phyloP scores from a whole-genome alignment of 2,888 invertebrate species.

The Athalia rosae region DNA sequence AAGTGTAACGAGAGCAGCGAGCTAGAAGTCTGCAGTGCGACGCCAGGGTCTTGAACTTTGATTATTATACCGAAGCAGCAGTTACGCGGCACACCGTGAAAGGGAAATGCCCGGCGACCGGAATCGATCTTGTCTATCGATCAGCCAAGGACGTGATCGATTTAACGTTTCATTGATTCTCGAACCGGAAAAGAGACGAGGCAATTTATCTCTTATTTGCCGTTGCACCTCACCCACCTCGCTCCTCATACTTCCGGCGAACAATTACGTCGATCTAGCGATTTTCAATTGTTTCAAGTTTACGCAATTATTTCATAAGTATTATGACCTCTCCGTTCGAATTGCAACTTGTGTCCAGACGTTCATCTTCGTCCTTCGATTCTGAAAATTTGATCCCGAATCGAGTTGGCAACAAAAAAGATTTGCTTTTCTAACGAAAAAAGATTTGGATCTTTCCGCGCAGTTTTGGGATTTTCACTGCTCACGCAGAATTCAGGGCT shows the following conservation, averaged over 20 bases:
- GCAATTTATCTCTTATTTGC: background rate
- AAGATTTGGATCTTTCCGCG: background rate
- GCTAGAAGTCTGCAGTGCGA: slow-evolving; percentile 48
- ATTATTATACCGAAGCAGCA: slow-evolving; percentile 40
- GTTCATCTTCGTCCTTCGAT: too few species aligned
- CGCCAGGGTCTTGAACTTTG: slow-evolving; percentile 59
- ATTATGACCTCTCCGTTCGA: too few species aligned
- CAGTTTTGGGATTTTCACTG: too few species aligned
- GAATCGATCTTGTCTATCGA: slow-evolving; percentile 15
- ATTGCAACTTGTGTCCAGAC: too few species aligned
- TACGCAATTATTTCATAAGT: too few species aligned
- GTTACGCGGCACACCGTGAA: slow-evolving; percentile 13
- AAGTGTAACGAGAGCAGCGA: slow-evolving; percentile 57
- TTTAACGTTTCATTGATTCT: slow-evolving; percentile 20
- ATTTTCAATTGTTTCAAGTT: too few species aligned
- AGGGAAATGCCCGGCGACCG: slow-evolving; percentile 30
- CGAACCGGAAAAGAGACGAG: slow-evolving; percentile 8
- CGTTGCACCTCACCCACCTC: background rate
- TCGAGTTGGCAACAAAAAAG: background rate
- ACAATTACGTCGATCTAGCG: background rate
- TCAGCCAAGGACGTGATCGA: slow-evolving; percentile 36
- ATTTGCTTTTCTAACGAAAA: background rate
- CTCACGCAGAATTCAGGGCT: too few species aligned
- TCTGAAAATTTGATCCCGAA: too few species aligned
- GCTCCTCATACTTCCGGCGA: background rate